Base-by-base conservation (phyloP, 1,140 invertebrate species). In the Coptotermes formosanus region DNA sequence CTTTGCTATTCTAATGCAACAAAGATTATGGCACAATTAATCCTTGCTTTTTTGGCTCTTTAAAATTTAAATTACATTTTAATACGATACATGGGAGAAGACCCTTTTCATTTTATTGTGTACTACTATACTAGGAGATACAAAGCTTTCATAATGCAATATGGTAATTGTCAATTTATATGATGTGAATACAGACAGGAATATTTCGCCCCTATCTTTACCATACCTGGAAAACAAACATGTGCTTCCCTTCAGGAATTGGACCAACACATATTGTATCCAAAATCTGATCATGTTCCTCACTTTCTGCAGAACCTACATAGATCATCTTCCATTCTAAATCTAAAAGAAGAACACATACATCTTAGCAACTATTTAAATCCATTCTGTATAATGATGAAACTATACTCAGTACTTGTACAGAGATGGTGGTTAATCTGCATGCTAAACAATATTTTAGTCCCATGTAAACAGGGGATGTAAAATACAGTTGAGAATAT, bases 271-370 rank as follows among this genome's bases (percentile, higher is more conserved):
- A 98, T 86, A 98, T 96, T 6, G 98, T 98, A 90, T 99, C 99
- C 87, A 98, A 91, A 82, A 98, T 94, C 91, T 98, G 97, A 91
- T 99, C 99, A 90, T 98, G 96, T 87, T 98, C 97, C 90, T 99
- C 97, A 48, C 97, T 98, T 91, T 99, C 98, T 0, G 98, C 98
- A 55, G 98, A 98, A 4, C 98, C 98, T 48, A 99, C 99, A 92
- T 99, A 99, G 88, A 99, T 99, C 93, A 99, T 98, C 91, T 99
- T 99, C 98, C 98, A 99, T 93, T 99, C 99, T 45, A 99, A 92
- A 94, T 99, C 98, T 95, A 92, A 90, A 90, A 90, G 85, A 83
- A 86, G 86, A 55, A 16, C 52, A 55, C 52, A 55, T 55, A 12
- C 45, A 48, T 48, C 14, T 48, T 30, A 90, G 91, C 38, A 38